These are phyloP conservation scores for Caloenas nicobarica DNA, from an alignment of 2,113 vertebrate genomes.

Conservation along the genomic window DNA sequence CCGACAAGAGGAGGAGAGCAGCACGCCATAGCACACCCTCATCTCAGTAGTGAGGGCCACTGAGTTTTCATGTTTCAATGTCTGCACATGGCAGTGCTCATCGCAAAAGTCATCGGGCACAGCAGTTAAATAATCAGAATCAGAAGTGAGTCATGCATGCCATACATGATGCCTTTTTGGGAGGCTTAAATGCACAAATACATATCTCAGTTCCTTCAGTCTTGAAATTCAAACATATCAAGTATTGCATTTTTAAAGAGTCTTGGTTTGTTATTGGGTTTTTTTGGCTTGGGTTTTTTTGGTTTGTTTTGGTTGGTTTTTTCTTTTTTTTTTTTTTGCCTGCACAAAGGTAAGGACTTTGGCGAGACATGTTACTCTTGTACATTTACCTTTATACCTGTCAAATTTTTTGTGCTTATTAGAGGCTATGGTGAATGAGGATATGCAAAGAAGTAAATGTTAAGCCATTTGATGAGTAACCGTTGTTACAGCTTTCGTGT, in stretches of 20 bases:
- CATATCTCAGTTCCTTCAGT: constrained; percentile 29
- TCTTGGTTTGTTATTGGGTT: constrained; percentile 26
- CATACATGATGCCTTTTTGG: background rate
- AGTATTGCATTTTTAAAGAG: constrained; percentile 83
- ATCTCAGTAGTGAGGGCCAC: background rate
- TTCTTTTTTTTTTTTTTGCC: constrained; percentile 32
- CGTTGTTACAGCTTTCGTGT: constrained; percentile 55
- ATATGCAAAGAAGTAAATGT: constrained; percentile 62
- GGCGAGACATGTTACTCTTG: constrained; percentile 30
- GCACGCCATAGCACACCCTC: background rate
- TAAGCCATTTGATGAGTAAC: constrained; percentile 49
- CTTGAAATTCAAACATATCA: constrained; percentile 62
- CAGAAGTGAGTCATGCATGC: constrained; percentile 16
- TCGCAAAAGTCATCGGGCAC: background rate
- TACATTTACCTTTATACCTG: constrained; percentile 47
- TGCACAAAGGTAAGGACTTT: constrained; percentile 73
- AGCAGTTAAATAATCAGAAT: background rate
- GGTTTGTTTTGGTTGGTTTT: background rate
- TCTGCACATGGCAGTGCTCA: background rate
- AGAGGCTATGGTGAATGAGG: constrained; percentile 56
- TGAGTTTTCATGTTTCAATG: background rate
- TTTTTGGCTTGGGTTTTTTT: constrained; percentile 22
- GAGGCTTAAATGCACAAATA: background rate
- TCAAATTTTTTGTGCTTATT: constrained; percentile 49
- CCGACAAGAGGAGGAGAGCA: background rate